Evolutionary conservation across 1,140 invertebrate genomes (phyloP), one percentile per base, ranked within the genome.

Genomic region (Hylyphantes graminicola): DNA sequence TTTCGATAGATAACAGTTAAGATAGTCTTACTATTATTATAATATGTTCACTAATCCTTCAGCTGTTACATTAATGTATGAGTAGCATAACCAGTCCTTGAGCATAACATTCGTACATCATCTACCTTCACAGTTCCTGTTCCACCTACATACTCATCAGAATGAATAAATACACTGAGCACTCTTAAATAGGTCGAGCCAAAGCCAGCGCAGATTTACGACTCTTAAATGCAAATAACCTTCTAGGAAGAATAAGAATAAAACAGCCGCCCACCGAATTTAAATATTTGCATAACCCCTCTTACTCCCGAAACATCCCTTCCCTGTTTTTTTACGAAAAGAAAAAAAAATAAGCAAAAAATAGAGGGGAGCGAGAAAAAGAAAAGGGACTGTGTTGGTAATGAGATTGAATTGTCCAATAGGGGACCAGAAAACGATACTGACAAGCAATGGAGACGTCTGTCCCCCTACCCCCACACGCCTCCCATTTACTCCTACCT

Each of bases 351-450:
- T 61, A 12, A 61, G 12, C 6, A 61, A 61, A 61, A 73, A 73
- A 73, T 3, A 11, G 17, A 7, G 67, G 15, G n/a, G 70, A 57
- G 17, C 48, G 54, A 53, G 15, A 53, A 73, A 81, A 73, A 64
- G 67, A 15, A 53, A 35, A 53, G 48, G 54, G 51, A 73, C 79
- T 81, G 51, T 68, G 79, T 73, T 70, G 67, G 79, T 81, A 81
- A 81, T 81, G 79, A 81, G 79, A 81, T 81, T 81, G 79, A 73
- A 81, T 81, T 81, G 79, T 73, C 79, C 79, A 81, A 81, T 81
- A 63, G 79, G 79, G 79, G 57, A 73, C 67, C 67, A 67, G 76
- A 54, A 50, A 78, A 57, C 7, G 76, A 57, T 50, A 59, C 79
- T 73, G 79, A 81, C 79, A 81, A 70, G 68, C 53, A 73, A 81